Evolutionary conservation across 2,797 vertebrate species (phyloP).

Genomic region (Myotis daubentonii): DNA sequence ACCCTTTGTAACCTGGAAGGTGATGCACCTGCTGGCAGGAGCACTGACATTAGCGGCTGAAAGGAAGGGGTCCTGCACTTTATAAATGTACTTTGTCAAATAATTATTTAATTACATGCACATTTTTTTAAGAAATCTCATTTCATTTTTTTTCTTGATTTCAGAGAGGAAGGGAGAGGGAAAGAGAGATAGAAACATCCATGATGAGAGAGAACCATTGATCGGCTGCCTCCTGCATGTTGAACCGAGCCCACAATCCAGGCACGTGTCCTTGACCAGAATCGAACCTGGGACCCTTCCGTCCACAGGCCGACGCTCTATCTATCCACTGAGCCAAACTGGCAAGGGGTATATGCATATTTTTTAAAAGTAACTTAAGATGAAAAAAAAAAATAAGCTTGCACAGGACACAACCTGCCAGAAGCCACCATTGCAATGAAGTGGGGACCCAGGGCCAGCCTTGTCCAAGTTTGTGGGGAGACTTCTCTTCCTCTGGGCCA

Average conservation of each 20-base stretch:
- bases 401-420: background rate
- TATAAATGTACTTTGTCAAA: background rate
- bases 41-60: background rate
- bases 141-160: too few relatives aligned
- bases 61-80: constrained; percentile 7
- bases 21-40: background rate
- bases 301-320: too few relatives aligned
- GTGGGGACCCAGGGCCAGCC: background rate
- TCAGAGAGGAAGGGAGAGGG: too few relatives aligned
- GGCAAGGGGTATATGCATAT: background rate
- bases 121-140: background rate
- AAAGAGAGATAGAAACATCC: too few relatives aligned
- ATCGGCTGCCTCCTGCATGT: too few relatives aligned
- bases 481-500: background rate
- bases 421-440: background rate
- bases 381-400: background rate
- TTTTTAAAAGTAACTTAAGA: background rate
- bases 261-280: too few relatives aligned
- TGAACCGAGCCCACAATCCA: too few relatives aligned
- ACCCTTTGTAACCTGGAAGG: background rate
- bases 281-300: too few relatives aligned
- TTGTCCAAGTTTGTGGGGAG: background rate
- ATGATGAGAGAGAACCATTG: too few relatives aligned
- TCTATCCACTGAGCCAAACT: too few relatives aligned
- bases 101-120: background rate